Base-by-base conservation (phyloP, 2,797 vertebrate species). In the Microctenopoma stevenorrisi region DNA sequence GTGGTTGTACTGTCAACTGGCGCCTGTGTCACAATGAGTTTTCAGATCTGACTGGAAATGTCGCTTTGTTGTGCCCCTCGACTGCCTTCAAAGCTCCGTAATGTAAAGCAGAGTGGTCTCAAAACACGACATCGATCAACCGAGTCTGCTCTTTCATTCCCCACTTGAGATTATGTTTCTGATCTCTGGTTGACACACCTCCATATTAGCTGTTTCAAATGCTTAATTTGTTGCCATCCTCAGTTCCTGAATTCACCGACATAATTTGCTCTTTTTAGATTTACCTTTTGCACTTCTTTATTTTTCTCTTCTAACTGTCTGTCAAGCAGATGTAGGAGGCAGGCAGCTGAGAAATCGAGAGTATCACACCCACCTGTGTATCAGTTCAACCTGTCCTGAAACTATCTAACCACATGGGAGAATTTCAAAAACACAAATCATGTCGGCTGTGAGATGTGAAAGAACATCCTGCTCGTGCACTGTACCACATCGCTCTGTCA, bases 401-500 rank as follows among this genome's bases (percentile, higher is more conserved):
- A 89, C 86, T 76, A 66, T 66, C 64, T 74, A 87, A 92, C 90
- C 87, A 76, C 90, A 85, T 57, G 70, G 79, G 72, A 87, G 82
- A 82, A 72, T 79, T 72, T 86, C 78, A 58, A 69, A 78, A 65
- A 73, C 37, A 59, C 64, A 83, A 68, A 83, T 65, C 63, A 44
- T 80, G 75, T 55, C 33, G 70, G 37, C 82, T 72, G 66, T 71
- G 81, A 79, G 74, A 77, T 72, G 79, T 66, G 54, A 82, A 74
- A 85, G 84, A 86, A 92, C 89, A 91, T 90, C 87, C 89, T 90
- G 88, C 81, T 72, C 59, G 35, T 78, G 83, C 80, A 74, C 65
- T 1, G 53, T 70, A 65, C 65, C 15, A 18, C 60, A 72, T 68
- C 13, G 26, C 60, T 82, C 68, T 68, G 72, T 74, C 69, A 79